Conservation (phyloP, 2,888 invertebrate species). For the Hermaeophaga mercurialis region DNA sequence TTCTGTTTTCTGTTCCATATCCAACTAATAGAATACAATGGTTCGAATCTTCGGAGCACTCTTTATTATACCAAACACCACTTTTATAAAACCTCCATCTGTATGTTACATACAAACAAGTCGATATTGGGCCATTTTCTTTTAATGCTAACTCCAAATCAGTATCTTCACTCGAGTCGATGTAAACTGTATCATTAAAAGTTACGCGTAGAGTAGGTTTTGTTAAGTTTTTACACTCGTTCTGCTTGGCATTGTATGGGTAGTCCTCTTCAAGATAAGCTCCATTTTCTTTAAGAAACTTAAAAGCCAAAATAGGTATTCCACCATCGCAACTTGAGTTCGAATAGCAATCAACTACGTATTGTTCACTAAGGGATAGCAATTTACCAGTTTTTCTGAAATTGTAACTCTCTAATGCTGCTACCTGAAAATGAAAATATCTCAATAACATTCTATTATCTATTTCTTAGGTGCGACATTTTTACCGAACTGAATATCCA, state of each 20-base stretch:
- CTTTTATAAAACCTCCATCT: constrained; percentile 33
- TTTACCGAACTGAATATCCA: constrained; percentile 34
- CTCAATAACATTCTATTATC: too few species aligned
- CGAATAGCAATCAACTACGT: constrained; percentile 42
- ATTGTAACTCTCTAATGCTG: constrained; percentile 25
- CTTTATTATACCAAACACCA: constrained; percentile 29
- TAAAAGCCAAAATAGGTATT: constrained; percentile 15
- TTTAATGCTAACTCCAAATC: constrained; percentile 22
- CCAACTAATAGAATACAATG: constrained; percentile 31
- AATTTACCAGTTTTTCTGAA: constrained; percentile 28
- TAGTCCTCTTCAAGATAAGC: constrained; percentile 27
- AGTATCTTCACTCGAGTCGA: constrained; percentile 1
- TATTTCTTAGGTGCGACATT: too few species aligned
- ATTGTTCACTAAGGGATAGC: constrained; percentile 31
- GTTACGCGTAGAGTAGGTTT: constrained; percentile 15
- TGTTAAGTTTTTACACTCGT: constrained; percentile 15
- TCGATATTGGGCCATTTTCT: constrained; percentile 23
- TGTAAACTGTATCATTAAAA: constrained; percentile 7
- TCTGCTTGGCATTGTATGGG: constrained; percentile 28
- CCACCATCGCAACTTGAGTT: constrained; percentile 29
- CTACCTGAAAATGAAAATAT: constrained; percentile 30
- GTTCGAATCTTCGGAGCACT: constrained; percentile 24
- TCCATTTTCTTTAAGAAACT: constrained; percentile 21
- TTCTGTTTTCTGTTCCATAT: constrained; percentile 29
- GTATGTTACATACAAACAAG: constrained; percentile 27